Percentiles rank a stretch among this genome's conserved stretches.
phyloP scores from a whole-genome alignment of 2,113 vertebrate species.

The Rhinolophus sinicus region DNA sequence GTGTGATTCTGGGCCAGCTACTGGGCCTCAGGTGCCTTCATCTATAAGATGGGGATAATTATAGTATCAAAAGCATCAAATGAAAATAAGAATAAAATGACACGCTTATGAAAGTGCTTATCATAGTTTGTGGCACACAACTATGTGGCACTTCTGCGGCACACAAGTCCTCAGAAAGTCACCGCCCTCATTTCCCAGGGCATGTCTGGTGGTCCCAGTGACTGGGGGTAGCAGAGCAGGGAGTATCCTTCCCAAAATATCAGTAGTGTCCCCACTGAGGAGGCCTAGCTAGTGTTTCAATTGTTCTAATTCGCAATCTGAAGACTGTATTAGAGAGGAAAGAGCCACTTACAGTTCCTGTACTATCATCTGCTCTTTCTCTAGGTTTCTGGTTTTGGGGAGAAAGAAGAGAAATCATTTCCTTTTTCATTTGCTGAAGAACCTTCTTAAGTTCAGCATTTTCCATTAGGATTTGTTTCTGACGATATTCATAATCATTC shows the following conservation, averaged over 20 bases:
- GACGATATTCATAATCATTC: conserved; percentile 92
- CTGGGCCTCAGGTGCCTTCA: background rate
- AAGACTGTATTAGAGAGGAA: background rate
- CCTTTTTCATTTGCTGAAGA: conserved; percentile 98
- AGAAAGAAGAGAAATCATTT: conserved; percentile 95
- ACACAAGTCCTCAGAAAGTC: background rate
- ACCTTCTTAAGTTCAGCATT: conserved; percentile 97
- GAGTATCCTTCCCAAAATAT: background rate
- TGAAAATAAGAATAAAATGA: background rate
- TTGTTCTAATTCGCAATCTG: background rate
- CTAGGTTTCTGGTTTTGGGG: conserved; percentile 88
- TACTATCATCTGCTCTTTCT: conserved; percentile 88
- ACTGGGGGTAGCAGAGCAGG: rapidly evolving
- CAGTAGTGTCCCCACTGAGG: background rate
- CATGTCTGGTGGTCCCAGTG: background rate
- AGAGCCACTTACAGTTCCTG: conserved; percentile 87
- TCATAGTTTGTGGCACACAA: background rate
- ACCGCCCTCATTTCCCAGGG: background rate
- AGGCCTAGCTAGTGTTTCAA: background rate
- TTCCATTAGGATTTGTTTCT: conserved; percentile 93
- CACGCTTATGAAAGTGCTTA: background rate
- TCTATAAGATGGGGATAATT: background rate
- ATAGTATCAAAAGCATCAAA: background rate
- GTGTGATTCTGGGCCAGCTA: background rate
- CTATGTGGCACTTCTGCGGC: too few species aligned